These are phyloP conservation scores for Zosterops hypoxanthus DNA, from an alignment of 2,113 vertebrate species.

Conservation along the genomic window DNA sequence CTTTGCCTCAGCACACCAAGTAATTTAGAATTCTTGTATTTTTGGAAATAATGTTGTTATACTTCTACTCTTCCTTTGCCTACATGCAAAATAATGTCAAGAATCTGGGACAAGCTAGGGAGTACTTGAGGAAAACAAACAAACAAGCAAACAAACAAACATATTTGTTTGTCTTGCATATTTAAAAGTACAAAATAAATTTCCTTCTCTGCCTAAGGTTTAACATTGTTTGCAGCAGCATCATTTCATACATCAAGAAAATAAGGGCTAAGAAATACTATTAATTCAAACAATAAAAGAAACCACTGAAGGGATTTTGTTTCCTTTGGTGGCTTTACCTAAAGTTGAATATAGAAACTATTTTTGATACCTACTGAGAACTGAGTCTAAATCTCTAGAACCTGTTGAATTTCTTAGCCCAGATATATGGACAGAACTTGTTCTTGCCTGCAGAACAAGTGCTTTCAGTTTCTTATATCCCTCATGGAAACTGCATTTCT, in stretches of 20 bases:
- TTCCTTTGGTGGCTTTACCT: not conserved
- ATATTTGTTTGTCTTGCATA: not conserved
- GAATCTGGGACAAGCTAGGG: not conserved
- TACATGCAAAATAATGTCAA: not conserved
- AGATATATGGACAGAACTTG: not conserved
- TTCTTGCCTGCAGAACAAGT: not conserved
- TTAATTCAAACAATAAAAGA: not conserved
- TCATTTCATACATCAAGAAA: slow-evolving; percentile 28
- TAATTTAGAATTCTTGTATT: not conserved
- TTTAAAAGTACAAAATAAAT: not conserved
- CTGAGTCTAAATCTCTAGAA: not conserved
- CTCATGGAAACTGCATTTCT: not conserved
- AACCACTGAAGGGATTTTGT: not conserved
- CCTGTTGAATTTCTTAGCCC: not conserved
- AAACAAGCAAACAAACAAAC: not conserved
- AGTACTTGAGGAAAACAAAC: not conserved
- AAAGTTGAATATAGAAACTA: not conserved
- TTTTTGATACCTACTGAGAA: not conserved
- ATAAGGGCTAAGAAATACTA: not conserved
- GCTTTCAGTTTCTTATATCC: not conserved
- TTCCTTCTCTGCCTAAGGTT: not conserved
- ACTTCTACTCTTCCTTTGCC: not conserved
- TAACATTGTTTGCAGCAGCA: slow-evolving; percentile 22
- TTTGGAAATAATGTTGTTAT: not conserved
- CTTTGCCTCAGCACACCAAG: not conserved